Conservation (phyloP, 2,113 vertebrate genomes). For the Hippopotamus amphibius region DNA sequence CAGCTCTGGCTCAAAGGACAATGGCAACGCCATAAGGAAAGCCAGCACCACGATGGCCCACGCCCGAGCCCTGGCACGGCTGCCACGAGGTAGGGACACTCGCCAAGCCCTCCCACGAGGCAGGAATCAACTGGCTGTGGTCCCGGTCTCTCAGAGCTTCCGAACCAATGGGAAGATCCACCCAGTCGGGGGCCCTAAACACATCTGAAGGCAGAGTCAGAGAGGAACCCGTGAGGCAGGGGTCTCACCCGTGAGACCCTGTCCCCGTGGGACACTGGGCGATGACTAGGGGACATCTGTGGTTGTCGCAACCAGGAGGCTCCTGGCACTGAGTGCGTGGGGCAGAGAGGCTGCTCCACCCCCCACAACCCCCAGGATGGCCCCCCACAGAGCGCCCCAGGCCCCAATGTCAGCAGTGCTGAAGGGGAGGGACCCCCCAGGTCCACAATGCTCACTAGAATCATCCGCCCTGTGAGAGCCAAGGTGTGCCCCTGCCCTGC, state of each 20-base stretch:
- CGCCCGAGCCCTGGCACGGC: background rate
- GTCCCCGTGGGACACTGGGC: background rate
- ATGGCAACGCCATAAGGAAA: background rate
- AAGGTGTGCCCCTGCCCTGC: fast-evolving
- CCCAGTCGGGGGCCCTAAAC: no score
- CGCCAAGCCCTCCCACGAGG: background rate
- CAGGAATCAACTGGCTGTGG: background rate
- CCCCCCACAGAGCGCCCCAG: background rate
- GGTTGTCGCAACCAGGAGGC: background rate
- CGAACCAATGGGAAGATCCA: fast-evolving
- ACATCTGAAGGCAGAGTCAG: fast-evolving
- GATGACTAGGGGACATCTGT: background rate
- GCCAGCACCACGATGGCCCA: background rate
- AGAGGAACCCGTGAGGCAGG: background rate
- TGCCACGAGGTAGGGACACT: background rate
- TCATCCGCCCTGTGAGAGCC: background rate
- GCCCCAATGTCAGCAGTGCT: background rate
- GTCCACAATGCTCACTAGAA: background rate
- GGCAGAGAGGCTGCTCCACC: background rate
- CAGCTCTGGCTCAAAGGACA: background rate
- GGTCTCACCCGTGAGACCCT: background rate
- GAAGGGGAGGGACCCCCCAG: fast-evolving
- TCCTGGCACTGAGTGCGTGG: background rate
- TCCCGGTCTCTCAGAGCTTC: background rate
- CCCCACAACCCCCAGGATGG: fast-evolving